Evolutionary conservation across 2,888 invertebrate species (phyloP).

Genomic region (Drosophila seclusa): DNA sequence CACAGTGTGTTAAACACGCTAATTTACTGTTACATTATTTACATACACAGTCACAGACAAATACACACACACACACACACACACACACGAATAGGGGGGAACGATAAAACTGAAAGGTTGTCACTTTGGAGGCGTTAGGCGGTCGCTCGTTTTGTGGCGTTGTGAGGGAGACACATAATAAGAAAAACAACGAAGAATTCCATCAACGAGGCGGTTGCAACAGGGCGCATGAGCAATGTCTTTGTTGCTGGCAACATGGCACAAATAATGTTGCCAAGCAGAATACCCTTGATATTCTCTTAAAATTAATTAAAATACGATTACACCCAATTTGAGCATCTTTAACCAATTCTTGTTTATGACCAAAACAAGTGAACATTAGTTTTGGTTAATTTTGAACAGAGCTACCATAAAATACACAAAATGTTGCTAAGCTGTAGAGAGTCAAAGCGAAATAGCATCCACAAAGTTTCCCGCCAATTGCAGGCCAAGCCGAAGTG

Average conservation of each 20-base stretch:
- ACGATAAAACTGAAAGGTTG: slow-evolving; percentile 79
- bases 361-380: neutral
- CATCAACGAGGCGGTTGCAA: slow-evolving; percentile 50
- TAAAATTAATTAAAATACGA: neutral
- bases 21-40: slow-evolving; percentile 81
- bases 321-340: neutral
- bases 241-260: slow-evolving; percentile 56
- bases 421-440: slow-evolving; percentile 47
- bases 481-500: slow-evolving; percentile 77
- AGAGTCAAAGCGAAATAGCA: slow-evolving; percentile 49
- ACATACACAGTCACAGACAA: slow-evolving; percentile 54
- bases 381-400: neutral
- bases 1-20: slow-evolving; percentile 76
- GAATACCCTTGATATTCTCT: neutral
- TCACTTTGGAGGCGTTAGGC: slow-evolving; percentile 77
- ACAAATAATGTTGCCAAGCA: slow-evolving; percentile 59
- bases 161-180: slow-evolving; percentile 42
- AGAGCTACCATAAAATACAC: slow-evolving; percentile 11
- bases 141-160: slow-evolving; percentile 56
- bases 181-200: slow-evolving; percentile 68
- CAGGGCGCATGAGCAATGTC: slow-evolving; percentile 76
- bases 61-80: slow-evolving; percentile 22
- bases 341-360: neutral
- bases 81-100: slow-evolving; percentile 18
- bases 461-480: slow-evolving; percentile 82